A percentile compares a stretch with the other conserved stretches of the same genome.
phyloP scores from a whole-genome alignment of 2,797 vertebrate genomes.

The Petrocephalus sullivani region DNA sequence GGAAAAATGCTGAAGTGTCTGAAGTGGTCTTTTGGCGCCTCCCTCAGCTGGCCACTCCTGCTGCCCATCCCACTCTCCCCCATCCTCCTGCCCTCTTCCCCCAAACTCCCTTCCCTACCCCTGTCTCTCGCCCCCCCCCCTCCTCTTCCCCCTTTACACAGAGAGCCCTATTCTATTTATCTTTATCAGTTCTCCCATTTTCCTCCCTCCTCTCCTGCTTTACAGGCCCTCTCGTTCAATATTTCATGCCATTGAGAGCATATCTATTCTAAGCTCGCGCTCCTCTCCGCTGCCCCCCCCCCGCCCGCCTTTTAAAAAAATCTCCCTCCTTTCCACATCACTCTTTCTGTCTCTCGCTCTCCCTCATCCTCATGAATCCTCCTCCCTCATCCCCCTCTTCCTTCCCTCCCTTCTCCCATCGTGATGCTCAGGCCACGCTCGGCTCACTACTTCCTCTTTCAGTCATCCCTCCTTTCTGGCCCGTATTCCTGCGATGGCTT shows the following conservation, averaged over 20 bases:
- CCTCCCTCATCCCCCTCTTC: conserved; percentile 38
- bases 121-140: conserved; percentile 20
- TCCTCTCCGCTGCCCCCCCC: conserved; percentile 31
- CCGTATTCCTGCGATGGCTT: neutral
- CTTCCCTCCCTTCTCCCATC: neutral
- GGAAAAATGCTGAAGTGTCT: neutral
- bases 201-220: conserved; percentile 57
- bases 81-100: conserved; percentile 40
- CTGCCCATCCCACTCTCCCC: conserved; percentile 24
- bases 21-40: no score
- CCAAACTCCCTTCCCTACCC: conserved; percentile 54
- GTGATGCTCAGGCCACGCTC: neutral
- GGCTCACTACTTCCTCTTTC: conserved; percentile 21
- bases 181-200: conserved; percentile 71
- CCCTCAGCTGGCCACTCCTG: neutral
- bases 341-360: conserved; percentile 59
- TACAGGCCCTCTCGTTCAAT: conserved; percentile 65
- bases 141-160: conserved; percentile 26
- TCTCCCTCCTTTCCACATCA: conserved; percentile 48
- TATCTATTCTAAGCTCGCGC: conserved; percentile 69
- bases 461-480: neutral
- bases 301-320: conserved; percentile 33
- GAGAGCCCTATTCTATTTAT: conserved; percentile 63
- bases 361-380: conserved; percentile 57
- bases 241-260: conserved; percentile 70